Evolutionary conservation across 37 sponge, comb jelly and placozoan genomes (phyloP).

Genomic region (Ianthella basta): DNA sequence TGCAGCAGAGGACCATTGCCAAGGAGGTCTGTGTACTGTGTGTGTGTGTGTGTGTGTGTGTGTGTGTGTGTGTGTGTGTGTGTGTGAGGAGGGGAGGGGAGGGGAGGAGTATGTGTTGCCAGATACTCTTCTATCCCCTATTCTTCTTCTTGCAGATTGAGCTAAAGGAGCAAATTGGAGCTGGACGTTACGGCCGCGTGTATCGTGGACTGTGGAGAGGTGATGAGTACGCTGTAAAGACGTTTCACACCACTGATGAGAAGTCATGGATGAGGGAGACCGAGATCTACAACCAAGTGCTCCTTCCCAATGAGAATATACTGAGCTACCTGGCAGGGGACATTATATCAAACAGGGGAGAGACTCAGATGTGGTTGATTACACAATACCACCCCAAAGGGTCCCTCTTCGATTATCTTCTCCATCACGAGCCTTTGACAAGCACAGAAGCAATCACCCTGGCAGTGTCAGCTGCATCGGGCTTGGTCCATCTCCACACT

Average conservation of each 20-base stretch:
- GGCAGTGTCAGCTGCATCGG: conserved; percentile 54
- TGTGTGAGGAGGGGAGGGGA: too few relatives aligned
- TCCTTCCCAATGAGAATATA: conserved; percentile 84
- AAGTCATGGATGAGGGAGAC: conserved; percentile 85
- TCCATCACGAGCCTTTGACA: conserved; percentile 28
- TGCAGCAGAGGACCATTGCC: conserved; percentile 87
- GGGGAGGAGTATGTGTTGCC: too few relatives aligned
- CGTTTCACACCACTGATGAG: conserved; percentile 82
- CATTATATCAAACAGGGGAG: conserved; percentile 63
- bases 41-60: background rate
- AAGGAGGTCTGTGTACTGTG: conserved; percentile 24
- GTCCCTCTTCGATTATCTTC: conserved; percentile 75
- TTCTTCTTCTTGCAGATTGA: conserved; percentile 42
- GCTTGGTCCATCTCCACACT: conserved; percentile 79
- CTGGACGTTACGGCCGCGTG: conserved; percentile 86
- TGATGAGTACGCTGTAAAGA: conserved; percentile 88
- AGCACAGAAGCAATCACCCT: conserved; percentile 31
- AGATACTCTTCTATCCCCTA: too few relatives aligned
- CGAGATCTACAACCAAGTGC: conserved; percentile 73
- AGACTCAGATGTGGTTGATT: conserved; percentile 87
- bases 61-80: background rate
- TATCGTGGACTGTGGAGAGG: conserved; percentile 70
- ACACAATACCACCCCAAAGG: conserved; percentile 83
- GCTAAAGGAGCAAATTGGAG: conserved; percentile 69
- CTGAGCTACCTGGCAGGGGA: conserved; percentile 60